phyloP scores from a whole-genome alignment of 2,888 invertebrate genomes.

The Uloborus plumipes region DNA sequence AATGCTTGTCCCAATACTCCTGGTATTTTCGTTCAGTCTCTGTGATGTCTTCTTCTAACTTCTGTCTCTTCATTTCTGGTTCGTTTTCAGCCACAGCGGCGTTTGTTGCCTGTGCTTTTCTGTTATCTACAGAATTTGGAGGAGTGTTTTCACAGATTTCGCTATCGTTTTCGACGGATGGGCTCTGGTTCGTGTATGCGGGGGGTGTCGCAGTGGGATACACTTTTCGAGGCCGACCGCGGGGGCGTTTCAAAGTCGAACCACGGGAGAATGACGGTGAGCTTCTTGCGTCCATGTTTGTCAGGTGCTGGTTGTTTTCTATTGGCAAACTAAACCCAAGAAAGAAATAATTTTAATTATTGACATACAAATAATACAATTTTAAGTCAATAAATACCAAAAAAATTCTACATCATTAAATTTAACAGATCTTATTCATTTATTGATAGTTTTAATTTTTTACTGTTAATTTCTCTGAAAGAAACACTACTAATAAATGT shows the following conservation, averaged over 20 bases:
- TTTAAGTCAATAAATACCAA: no score
- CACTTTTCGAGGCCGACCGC: constrained; percentile 37
- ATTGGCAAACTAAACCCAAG: no score
- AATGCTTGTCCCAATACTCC: constrained; percentile 53
- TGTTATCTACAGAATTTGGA: constrained; percentile 36
- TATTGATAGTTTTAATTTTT: no score
- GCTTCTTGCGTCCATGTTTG: background rate
- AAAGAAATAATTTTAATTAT: no score
- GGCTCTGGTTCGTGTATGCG: background rate
- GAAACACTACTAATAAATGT: no score
- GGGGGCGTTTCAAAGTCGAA: constrained; percentile 14
- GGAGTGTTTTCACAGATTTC: constrained; percentile 55
- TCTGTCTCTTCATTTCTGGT: constrained; percentile 39
- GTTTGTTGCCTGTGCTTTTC: constrained; percentile 19
- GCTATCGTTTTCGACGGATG: constrained; percentile 11
- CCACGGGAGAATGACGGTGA: background rate
- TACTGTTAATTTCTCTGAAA: no score
- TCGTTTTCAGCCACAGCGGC: constrained; percentile 16
- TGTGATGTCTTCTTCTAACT: constrained; percentile 29
- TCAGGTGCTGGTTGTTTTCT: no score
- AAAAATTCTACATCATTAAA: no score
- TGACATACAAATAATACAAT: no score
- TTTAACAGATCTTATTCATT: no score
- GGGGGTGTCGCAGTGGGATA: background rate
- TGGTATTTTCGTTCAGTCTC: constrained; percentile 46